Evolutionary conservation across 2,888 invertebrate genomes (phyloP), one percentile per base, ranked within the genome.

Genomic region (Harpalus rufipes): DNA sequence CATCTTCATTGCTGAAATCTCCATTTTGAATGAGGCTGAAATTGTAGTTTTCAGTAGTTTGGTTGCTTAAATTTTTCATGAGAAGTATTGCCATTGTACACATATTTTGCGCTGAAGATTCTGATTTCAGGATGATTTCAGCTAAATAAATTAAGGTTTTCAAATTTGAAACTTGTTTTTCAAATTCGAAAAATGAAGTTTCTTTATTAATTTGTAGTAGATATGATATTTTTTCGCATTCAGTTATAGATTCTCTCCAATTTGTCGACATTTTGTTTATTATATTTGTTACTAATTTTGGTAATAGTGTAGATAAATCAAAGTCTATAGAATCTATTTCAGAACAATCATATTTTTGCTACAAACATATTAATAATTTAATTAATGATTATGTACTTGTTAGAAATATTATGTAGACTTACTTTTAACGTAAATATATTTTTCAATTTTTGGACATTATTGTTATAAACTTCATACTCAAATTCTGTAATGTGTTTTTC

Each of bases 21-120:
- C 32, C n/a, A 63, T 82, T 74, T 58, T 56, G 7, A n/a, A 7
- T 78, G 1, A 18, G 3, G 18, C 6, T 10, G 6, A 78, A 78
- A 32, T 21, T 32, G 7, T n/a, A 7, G 10, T 78, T 39, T 7
- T 58, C 8, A 1, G 4, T 0, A 25, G 0, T 56, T 14, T 78
- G 25, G 16, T 32, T 58, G 8, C 14, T 59, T 25, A 88, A 74
- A 84, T 87, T 87, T 85, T 88, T 87, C 72, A 90, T 79, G 59
- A 89, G 86, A 32, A 89, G 86, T 14, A 87, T 81, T 7, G 88
- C 88, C 56, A 88, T 86, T 16, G 87, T 63, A 81, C 88, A 89
- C 21, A 89, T 85, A 82, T 87, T 85, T 78, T 86, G 81, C 0
- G 87, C 68, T 68, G 86, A 76, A 10, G 86, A 85, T 16, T 87